phyloP scores from a whole-genome alignment of 2,797 vertebrate species.

The Distichodus sexfasciatus region DNA sequence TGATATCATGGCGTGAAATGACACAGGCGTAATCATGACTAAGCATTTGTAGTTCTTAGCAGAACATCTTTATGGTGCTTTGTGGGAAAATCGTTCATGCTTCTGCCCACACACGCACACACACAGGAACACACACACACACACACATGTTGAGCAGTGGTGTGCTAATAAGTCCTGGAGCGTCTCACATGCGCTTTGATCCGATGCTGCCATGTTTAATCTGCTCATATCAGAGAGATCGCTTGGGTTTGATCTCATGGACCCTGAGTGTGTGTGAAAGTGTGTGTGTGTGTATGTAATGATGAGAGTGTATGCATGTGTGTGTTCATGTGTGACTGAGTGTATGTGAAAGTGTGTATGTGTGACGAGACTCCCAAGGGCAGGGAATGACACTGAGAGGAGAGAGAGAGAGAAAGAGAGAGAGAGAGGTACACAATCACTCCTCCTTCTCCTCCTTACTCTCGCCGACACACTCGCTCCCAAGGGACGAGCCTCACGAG shows the following conservation, averaged over 20 bases:
- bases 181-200: slow-evolving; percentile 37
- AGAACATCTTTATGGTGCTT: background rate
- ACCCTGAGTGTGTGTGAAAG: slow-evolving; percentile 10
- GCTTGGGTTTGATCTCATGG: slow-evolving; percentile 38
- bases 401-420: too few species aligned
- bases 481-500: too few species aligned
- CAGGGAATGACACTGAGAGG: too few species aligned
- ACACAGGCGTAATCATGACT: background rate
- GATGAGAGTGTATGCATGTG: too few species aligned
- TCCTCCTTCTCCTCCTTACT: too few species aligned
- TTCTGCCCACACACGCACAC: slow-evolving; percentile 25
- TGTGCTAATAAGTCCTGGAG: slow-evolving; percentile 37
- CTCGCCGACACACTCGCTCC: too few species aligned
- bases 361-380: too few species aligned
- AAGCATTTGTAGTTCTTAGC: background rate
- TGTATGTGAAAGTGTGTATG: too few species aligned
- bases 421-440: too few species aligned
- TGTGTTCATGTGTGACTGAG: background rate
- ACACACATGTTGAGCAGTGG: slow-evolving; percentile 26
- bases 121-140: slow-evolving; percentile 5
- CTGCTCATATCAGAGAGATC: slow-evolving; percentile 40
- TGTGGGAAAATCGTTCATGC: too few species aligned
- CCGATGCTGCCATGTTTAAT: slow-evolving; percentile 32
- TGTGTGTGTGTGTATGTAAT: slow-evolving; percentile 17
- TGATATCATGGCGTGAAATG: background rate